phyloP scores from a whole-genome alignment of 1,140 invertebrate species.

The Sweltsa coloradensis region DNA sequence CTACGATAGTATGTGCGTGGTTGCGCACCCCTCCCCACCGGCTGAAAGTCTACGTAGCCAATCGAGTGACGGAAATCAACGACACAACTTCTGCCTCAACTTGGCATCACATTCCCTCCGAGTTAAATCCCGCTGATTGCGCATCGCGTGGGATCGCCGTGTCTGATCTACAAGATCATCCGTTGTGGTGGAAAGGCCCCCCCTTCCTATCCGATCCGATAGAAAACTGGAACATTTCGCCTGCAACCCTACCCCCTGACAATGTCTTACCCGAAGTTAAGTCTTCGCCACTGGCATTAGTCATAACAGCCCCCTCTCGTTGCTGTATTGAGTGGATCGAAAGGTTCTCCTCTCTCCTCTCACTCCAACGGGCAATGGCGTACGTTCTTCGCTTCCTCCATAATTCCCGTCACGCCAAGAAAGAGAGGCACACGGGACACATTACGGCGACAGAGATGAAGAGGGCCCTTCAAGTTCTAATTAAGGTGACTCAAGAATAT shows the following conservation, averaged over 20 bases:
- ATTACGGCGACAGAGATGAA: conserved; percentile 12
- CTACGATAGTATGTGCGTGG: conserved; percentile 21
- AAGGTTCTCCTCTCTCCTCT: not conserved
- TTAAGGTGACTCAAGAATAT: not conserved
- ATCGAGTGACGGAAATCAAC: conserved; percentile 28
- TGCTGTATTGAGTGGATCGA: not conserved
- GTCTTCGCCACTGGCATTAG: not conserved
- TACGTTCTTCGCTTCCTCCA: not conserved
- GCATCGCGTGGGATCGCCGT: conserved; percentile 9
- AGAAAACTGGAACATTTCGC: not conserved
- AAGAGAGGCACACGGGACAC: not conserved
- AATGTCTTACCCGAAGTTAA: not conserved
- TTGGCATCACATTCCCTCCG: not conserved
- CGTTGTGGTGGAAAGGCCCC: conserved; percentile 9
- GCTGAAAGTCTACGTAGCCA: conserved; percentile 29
- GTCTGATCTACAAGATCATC: conserved; percentile 20
- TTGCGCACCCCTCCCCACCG: conserved; percentile 13
- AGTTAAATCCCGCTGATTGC: not conserved
- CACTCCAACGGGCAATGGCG: not conserved
- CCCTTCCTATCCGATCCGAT: not conserved
- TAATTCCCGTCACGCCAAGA: not conserved
- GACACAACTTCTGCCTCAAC: conserved; percentile 15
- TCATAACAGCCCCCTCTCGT: not conserved
- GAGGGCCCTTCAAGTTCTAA: conserved; percentile 13
- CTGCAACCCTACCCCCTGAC: not conserved